These are phyloP conservation scores for Papilio aristodemus DNA, from an alignment of 1,140 invertebrate species.

Conservation along the genomic window DNA sequence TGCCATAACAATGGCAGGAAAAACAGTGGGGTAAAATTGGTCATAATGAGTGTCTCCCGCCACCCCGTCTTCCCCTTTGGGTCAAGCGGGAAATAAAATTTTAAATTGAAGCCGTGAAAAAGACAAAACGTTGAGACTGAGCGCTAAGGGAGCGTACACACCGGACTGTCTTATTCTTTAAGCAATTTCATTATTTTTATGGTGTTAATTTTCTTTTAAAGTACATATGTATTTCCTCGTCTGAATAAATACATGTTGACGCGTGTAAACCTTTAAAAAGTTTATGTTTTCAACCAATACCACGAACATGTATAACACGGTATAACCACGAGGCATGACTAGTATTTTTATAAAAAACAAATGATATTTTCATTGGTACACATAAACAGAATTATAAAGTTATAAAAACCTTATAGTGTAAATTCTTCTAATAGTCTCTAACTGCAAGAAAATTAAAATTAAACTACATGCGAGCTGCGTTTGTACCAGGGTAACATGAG, in stretches of 20 bases:
- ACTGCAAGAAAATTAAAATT: conserved; percentile 52
- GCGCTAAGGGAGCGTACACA: conserved; percentile 45
- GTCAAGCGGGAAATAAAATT: conserved; percentile 77
- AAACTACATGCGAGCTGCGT: conserved; percentile 48
- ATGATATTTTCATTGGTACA: not conserved
- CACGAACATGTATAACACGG: too few species aligned
- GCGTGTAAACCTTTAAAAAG: too few species aligned
- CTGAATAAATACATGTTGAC: too few species aligned
- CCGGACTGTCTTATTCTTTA: not conserved
- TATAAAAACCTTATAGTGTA: too few species aligned
- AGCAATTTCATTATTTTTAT: not conserved
- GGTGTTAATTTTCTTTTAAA: not conserved
- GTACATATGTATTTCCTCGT: not conserved
- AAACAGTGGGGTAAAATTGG: conserved; percentile 73
- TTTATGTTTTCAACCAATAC: too few species aligned
- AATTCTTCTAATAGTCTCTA: conserved; percentile 36
- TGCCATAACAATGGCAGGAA: conserved; percentile 64
- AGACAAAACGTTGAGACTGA: conserved; percentile 65
- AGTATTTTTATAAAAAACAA: not conserved
- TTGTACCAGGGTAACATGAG: not conserved
- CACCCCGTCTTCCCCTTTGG: conserved; percentile 53
- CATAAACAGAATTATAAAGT: too few species aligned
- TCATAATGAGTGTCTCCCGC: conserved; percentile 71
- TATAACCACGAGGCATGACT: too few species aligned
- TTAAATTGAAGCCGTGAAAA: conserved; percentile 76